A percentile compares a stretch with the other conserved stretches of the same genome.
phyloP scores from a whole-genome alignment of 2,888 invertebrate genomes.

The Boloria euphrosyne region DNA sequence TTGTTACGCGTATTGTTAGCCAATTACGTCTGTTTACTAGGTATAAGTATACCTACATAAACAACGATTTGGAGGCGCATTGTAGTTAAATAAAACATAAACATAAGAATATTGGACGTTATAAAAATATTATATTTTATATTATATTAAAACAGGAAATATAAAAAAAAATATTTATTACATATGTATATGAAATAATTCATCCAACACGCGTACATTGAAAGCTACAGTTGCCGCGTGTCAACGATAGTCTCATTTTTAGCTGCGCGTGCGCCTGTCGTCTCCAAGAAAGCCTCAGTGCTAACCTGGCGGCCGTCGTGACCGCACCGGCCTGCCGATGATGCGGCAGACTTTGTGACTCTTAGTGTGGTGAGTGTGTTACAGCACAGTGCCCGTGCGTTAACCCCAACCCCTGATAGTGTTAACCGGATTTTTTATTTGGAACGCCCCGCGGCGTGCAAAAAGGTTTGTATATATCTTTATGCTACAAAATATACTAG shows the following conservation, averaged over 20 bases:
- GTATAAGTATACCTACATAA: constrained; percentile 28
- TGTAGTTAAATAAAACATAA: background rate
- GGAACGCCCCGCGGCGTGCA: constrained; percentile 70
- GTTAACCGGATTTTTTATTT: constrained; percentile 75
- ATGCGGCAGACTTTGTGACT: constrained; percentile 74
- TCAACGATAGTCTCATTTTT: constrained; percentile 67
- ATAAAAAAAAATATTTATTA: too few relatives aligned
- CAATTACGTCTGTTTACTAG: constrained; percentile 27
- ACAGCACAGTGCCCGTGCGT: constrained; percentile 76
- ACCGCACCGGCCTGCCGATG: constrained; percentile 74
- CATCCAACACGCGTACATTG: constrained; percentile 3
- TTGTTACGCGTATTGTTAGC: constrained; percentile 15
- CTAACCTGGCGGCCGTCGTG: constrained; percentile 76
- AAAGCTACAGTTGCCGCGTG: constrained; percentile 44
- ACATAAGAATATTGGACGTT: too few relatives aligned
- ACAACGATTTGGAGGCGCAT: background rate
- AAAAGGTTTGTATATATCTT: constrained; percentile 62
- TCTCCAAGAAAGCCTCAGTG: constrained; percentile 75
- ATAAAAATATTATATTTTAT: too few relatives aligned
- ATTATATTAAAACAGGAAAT: too few relatives aligned
- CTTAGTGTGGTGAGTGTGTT: constrained; percentile 74
- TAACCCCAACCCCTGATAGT: constrained; percentile 80
- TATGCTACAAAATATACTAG: constrained; percentile 47
- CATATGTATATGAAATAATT: background rate
- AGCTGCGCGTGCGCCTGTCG: constrained; percentile 65